A percentile compares a stretch with the other conserved stretches of the same genome.
These are phyloP conservation scores for Tachina fera DNA, from an alignment of 2,888 invertebrate species.

Conservation along the genomic window DNA sequence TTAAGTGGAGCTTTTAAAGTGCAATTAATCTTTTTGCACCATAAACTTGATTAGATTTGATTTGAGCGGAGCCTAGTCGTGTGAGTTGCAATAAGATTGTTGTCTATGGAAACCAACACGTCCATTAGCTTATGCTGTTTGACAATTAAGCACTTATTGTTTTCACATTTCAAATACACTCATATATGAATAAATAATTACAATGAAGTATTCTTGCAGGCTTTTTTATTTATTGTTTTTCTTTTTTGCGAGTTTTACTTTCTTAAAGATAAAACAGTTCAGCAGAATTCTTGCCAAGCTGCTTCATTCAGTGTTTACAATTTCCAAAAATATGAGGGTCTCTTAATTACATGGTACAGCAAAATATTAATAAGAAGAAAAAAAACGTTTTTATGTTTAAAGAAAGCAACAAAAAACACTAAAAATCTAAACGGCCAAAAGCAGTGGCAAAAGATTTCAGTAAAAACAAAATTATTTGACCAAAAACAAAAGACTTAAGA, in stretches of 20 bases:
- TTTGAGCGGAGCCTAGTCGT: conserved; percentile 1
- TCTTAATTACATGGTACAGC: conserved; percentile 63
- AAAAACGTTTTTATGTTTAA: conserved; percentile 43
- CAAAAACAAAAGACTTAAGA: conserved; percentile 64
- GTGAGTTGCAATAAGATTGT: conserved; percentile 42
- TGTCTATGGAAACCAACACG: conserved; percentile 38
- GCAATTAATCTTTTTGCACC: conserved; percentile 64
- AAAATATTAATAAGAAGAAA: conserved; percentile 9
- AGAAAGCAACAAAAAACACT: conserved; percentile 21
- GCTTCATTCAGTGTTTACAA: conserved; percentile 2
- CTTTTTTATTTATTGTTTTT: background rate
- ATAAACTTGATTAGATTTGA: conserved; percentile 49
- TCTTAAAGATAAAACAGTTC: background rate
- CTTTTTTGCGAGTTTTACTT: background rate
- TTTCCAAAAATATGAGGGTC: conserved; percentile 58
- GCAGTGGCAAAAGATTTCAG: conserved; percentile 51
- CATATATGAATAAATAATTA: no score
- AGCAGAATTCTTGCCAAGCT: conserved; percentile 21
- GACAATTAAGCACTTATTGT: conserved; percentile 58
- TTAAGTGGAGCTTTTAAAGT: conserved; percentile 61
- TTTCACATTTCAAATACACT: conserved; percentile 9
- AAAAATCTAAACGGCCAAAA: conserved; percentile 49
- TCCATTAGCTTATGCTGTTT: conserved; percentile 50
- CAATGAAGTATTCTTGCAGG: background rate
- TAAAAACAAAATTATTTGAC: conserved; percentile 48